Evolutionary conservation across 2,797 vertebrate species (phyloP).

Genomic region (Anguilla pacifica): DNA sequence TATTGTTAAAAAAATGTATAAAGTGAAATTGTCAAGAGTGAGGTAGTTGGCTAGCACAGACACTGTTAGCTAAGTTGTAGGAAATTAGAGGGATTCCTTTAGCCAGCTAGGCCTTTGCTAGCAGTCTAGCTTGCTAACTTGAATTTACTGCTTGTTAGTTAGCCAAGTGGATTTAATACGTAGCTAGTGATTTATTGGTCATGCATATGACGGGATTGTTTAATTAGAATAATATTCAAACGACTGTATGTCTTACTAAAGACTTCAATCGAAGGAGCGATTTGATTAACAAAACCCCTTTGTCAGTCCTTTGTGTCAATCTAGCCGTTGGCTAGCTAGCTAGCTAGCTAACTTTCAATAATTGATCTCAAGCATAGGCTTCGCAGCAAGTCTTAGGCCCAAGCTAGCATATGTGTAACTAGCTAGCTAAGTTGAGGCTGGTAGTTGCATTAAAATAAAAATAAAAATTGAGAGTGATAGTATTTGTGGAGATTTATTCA

Average conservation of each 20-base stretch:
- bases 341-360: neutral
- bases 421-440: neutral
- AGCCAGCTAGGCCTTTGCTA: conserved; percentile 5
- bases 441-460: neutral
- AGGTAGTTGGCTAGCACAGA: neutral
- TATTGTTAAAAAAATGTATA: neutral
- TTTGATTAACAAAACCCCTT: neutral
- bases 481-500: neutral
- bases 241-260: neutral
- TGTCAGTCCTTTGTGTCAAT: conserved; percentile 15
- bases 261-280: neutral
- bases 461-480: neutral
- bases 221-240: neutral
- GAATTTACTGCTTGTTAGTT: neutral
- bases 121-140: neutral
- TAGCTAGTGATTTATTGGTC: neutral
- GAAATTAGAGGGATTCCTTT: neutral
- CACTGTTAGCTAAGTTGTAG: neutral
- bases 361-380: neutral
- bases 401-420: neutral
- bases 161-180: neutral
- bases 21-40: neutral
- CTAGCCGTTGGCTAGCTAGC: neutral
- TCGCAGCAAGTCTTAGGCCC: neutral
- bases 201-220: neutral